Conservation (phyloP, 2,113 vertebrate genomes). For the Halcyon malimbica region DNA sequence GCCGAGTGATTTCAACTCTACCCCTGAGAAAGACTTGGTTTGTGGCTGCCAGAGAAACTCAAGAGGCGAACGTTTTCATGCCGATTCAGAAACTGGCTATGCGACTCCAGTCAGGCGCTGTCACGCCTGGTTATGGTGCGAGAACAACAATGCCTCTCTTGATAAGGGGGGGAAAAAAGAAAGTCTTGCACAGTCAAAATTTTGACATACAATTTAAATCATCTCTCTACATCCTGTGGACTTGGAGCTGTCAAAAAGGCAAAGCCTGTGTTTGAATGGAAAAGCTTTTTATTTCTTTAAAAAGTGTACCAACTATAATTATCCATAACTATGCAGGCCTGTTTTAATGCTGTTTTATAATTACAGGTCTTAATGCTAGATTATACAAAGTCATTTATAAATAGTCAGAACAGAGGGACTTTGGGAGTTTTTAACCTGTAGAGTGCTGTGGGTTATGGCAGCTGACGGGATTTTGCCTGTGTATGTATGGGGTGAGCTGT, state of each 20-base stretch:
- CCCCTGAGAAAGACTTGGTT: neutral
- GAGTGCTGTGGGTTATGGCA: constrained; percentile 56
- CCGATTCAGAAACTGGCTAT: constrained; percentile 65
- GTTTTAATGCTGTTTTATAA: constrained; percentile 71
- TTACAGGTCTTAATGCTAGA: constrained; percentile 69
- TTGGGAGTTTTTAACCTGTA: constrained; percentile 74
- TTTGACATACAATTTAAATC: constrained; percentile 77
- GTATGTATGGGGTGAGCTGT: constrained; percentile 36
- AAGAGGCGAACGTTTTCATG: constrained; percentile 61
- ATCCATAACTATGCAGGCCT: constrained; percentile 68
- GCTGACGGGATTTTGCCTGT: constrained; percentile 49
- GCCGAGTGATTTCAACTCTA: neutral
- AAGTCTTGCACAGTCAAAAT: constrained; percentile 68
- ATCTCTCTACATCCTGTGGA: constrained; percentile 73
- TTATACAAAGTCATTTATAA: constrained; percentile 73
- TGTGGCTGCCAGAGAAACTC: constrained; percentile 55
- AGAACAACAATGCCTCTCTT: constrained; percentile 73
- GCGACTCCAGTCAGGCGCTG: constrained; percentile 69
- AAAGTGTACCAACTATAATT: constrained; percentile 69
- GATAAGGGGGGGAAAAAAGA: constrained; percentile 30
- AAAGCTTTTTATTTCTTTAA: constrained; percentile 75
- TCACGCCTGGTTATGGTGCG: constrained; percentile 71
- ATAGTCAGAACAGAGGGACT: constrained; percentile 70
- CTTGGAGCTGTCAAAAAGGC: constrained; percentile 76
- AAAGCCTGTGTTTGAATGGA: constrained; percentile 68